Evolutionary conservation across 2,113 vertebrate species (phyloP), one percentile per base, ranked within the genome.

Genomic region (Nesoenas mayeri): DNA sequence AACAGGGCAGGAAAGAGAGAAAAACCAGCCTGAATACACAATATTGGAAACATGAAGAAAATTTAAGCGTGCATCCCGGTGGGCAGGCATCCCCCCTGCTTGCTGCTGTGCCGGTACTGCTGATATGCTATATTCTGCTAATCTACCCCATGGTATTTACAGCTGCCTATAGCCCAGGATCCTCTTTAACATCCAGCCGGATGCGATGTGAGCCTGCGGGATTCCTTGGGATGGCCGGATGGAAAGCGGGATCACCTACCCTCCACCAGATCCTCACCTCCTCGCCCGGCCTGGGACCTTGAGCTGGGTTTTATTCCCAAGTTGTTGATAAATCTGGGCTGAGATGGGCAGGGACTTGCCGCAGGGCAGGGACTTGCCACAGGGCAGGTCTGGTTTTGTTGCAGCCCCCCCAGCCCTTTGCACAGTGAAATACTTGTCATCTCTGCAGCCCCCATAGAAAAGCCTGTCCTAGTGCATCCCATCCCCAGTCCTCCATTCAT

Each of bases 241-340:
- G 67, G 88, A 56, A 86, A 5, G 44, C 1, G 0, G 89, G 12
- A 83, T 93, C 2, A 0, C 3, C 10, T 11, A 9, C 14, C 9
- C 11, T 4, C 24, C 22, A 1, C 18, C 2, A 0, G 42, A 17
- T 28, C n/a, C 64, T 44, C 8, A 0, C 6, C 3, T n/a, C 26
- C 51, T 31, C 1, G 0, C 53, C 48, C 5, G 1, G 8, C 3
- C 29, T 4, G 0, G 31, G 2, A 12, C 25, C 28, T 12, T 1
- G 0, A n/a, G 3, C 1, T 36, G 54, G 28, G 47, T 9, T 65
- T 74, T 51, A 5, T 69, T 31, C 14, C 5, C 29, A 8, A 77
- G 11, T 51, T 51, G 29, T 42, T 22, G 51, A 47, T 48, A 81
- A 92, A 64, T 9, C 11, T 10, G 8, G 11, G 36, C 11, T 2